Base-by-base conservation (phyloP, 2,113 vertebrate genomes). In the Macquaria ambigua region DNA sequence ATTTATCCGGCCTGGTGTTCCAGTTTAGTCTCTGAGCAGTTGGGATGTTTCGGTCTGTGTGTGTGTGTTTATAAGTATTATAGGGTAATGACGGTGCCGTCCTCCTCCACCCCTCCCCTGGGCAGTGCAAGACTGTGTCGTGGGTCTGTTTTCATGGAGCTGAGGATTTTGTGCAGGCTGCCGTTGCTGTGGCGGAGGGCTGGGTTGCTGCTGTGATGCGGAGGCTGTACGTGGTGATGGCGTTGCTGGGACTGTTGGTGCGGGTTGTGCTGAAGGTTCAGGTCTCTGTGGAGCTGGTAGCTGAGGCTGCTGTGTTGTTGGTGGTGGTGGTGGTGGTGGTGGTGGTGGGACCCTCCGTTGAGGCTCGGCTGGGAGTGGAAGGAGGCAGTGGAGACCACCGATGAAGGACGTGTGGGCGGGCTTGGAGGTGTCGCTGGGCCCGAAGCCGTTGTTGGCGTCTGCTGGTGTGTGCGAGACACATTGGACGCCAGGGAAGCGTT, bases 1-100 rank as follows among this genome's bases (percentile, higher is more conserved):
- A 81, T 87, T 74, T 59, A 74, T 87, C 85, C 67, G 84, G 81
- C 69, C 84, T 83, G 81, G 46, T 31, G 77, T 82, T 93, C 82
- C 88, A 87, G 90, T 90, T 85, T 31, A 94, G 95, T 96, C 94
- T 96, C 84, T 94, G 93, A 91, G 87, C 89, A 83, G 84, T 70
- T 20, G 28, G 78, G 82, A 78, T 75, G 87, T 86, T 79, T 81
- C 15, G 71, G 86, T 87, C 70, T 78, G 81, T 97, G 64, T 67
- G 77, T 76, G 23, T 58, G 8, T 59, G n/a, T 68, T 43, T 74
- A 2, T 58, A 46, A 43, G 81, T 87, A 94, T 99, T 96, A 99
- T 96, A 99, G 97, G 1, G 98, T 99, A 82, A 99, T 97, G 53
- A 99, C 98, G 0, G 98, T 99, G 83, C 98, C 98, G 0, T 99